A percentile compares a stretch with the other conserved stretches of the same genome.
phyloP scores from a whole-genome alignment of 2,113 vertebrate species.

The Sebastes schlegelii region DNA sequence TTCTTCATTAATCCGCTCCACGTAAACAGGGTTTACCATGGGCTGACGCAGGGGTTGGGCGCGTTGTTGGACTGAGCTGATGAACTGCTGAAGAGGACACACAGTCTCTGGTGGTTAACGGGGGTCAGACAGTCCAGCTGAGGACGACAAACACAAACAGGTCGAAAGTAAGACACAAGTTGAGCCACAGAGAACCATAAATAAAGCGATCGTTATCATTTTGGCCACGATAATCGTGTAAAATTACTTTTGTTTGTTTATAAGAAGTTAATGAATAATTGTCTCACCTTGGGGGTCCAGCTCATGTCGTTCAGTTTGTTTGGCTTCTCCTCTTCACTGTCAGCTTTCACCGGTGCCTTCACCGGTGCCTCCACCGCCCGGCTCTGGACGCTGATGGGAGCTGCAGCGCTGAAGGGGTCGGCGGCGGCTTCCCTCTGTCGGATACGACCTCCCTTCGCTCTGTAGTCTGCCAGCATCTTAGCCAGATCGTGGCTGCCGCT shows the following conservation, averaged over 20 bases:
- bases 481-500: constrained; percentile 88
- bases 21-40: constrained; percentile 86
- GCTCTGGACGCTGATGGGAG: constrained; percentile 53
- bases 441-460: constrained; percentile 94
- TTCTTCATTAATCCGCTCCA: accelerated
- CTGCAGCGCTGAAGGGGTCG: constrained; percentile 84
- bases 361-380: constrained; percentile 46
- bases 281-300: constrained; percentile 90
- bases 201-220: too few relatives aligned
- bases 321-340: constrained; percentile 90
- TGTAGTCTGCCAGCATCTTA: constrained; percentile 94
- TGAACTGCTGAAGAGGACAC: constrained; percentile 98
- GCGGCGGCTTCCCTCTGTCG: constrained; percentile 83
- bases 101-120: constrained; percentile 94
- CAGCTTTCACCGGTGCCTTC: constrained; percentile 83
- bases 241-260: background rate
- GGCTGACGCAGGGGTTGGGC: constrained; percentile 97
- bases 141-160: constrained; percentile 36
- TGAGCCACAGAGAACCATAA: background rate
- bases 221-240: too few relatives aligned
- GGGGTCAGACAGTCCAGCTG: constrained; percentile 96
- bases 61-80: constrained; percentile 96
- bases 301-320: constrained; percentile 83
- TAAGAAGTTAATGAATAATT: background rate
- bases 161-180: background rate